A percentile compares a stretch with the other conserved stretches of the same genome.
Conservation (phyloP, 2,888 invertebrate species). For the Cenopis cana region DNA sequence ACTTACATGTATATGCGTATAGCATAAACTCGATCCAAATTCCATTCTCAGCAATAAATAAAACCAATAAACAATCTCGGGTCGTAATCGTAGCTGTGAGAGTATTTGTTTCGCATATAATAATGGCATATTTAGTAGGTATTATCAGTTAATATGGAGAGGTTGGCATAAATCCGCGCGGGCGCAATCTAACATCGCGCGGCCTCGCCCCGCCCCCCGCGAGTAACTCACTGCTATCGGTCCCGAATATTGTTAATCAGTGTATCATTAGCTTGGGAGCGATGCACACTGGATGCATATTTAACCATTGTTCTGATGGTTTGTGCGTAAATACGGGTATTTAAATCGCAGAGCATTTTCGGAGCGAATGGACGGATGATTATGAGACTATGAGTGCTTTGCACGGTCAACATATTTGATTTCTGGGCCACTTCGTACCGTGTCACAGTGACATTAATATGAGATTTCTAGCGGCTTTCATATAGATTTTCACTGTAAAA, state of each 20-base stretch:
- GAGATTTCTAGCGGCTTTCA: too few species aligned
- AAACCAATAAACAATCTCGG: slow-evolving; percentile 55
- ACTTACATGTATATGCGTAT: slow-evolving; percentile 24
- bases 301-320: slow-evolving; percentile 32
- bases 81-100: slow-evolving; percentile 58
- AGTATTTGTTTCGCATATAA: slow-evolving; percentile 82
- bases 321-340: not conserved
- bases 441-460: too few species aligned
- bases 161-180: slow-evolving; percentile 80
- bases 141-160: slow-evolving; percentile 82
- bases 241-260: slow-evolving; percentile 85
- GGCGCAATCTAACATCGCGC: slow-evolving; percentile 79
- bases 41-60: slow-evolving; percentile 76
- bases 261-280: slow-evolving; percentile 77
- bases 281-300: slow-evolving; percentile 61
- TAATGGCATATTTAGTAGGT: slow-evolving; percentile 84
- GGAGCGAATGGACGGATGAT: not conserved
- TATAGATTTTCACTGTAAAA: too few species aligned
- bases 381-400: not conserved
- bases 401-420: too few species aligned
- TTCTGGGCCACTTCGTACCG: too few species aligned
- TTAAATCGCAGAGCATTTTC: not conserved
- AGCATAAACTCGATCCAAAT: slow-evolving; percentile 56
- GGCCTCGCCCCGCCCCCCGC: slow-evolving; percentile 68
- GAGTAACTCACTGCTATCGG: slow-evolving; percentile 81